Conservation (phyloP, 2,113 vertebrate genomes). For the Epinephelus lanceolatus region DNA sequence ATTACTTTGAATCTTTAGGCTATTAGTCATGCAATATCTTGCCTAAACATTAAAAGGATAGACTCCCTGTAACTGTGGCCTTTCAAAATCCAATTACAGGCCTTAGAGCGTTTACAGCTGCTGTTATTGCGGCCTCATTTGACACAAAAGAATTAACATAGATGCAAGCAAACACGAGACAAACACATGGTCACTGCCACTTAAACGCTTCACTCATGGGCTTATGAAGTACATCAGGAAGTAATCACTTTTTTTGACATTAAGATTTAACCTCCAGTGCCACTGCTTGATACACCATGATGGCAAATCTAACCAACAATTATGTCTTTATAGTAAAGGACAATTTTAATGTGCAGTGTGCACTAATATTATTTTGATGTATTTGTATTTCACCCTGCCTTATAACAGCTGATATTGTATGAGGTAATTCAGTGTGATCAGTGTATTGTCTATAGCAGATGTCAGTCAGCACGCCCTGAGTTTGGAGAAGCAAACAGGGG, state of each 20-base stretch:
- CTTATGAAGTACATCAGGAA: background rate
- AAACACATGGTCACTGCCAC: background rate
- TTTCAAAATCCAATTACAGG: conserved; percentile 1
- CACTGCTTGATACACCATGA: background rate
- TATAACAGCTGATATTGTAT: background rate
- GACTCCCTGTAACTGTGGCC: background rate
- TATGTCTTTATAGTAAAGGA: background rate
- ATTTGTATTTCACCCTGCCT: background rate
- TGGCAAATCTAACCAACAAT: background rate
- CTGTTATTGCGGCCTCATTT: conserved; percentile 1
- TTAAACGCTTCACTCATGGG: background rate
- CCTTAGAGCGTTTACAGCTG: background rate
- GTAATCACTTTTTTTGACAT: too few relatives aligned
- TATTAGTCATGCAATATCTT: background rate
- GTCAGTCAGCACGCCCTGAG: too few relatives aligned
- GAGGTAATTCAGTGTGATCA: too few relatives aligned
- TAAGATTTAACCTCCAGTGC: background rate
- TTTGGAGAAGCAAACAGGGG: too few relatives aligned
- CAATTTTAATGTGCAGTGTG: too few relatives aligned
- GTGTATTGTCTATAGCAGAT: too few relatives aligned
- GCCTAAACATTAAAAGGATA: background rate
- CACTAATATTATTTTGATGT: background rate
- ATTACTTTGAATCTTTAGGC: background rate
- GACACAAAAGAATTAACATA: background rate
- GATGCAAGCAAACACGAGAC: conserved; percentile 1